These are phyloP conservation scores for Portunus trituberculatus DNA, from an alignment of 1,140 invertebrate genomes.

Conservation along the genomic window DNA sequence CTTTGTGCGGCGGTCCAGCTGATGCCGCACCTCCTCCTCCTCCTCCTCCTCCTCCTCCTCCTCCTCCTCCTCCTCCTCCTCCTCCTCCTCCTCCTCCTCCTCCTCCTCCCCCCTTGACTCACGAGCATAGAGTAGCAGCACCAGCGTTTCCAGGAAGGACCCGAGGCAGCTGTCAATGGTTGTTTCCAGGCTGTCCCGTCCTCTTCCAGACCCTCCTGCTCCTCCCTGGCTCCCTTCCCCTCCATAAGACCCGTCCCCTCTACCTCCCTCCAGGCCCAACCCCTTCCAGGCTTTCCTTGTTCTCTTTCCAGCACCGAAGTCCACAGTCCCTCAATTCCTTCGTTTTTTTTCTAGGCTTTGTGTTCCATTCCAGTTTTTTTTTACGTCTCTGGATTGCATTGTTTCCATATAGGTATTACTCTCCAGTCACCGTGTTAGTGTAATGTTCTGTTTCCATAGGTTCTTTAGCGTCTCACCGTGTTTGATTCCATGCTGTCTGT, in stretches of 20 bases:
- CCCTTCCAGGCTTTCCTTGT: background rate
- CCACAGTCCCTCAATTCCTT: no score
- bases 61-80: background rate
- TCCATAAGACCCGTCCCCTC: no score
- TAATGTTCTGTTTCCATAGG: no score
- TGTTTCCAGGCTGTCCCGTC: background rate
- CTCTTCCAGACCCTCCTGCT: background rate
- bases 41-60: conserved; percentile 8
- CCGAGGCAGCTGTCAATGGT: conserved; percentile 9
- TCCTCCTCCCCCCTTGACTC: background rate
- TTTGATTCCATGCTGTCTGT: background rate
- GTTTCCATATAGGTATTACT: no score
- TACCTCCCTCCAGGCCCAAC: background rate
- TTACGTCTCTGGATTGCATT: no score
- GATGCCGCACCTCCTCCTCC: no score
- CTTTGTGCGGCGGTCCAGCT: no score
- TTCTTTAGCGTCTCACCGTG: no score
- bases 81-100: conserved; percentile 4
- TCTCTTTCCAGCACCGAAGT: background rate
- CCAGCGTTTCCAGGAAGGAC: background rate
- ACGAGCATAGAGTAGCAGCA: background rate
- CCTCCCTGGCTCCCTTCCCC: background rate
- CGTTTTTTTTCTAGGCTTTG: no score
- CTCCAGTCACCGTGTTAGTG: no score
- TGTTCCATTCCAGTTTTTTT: no score